phyloP scores from a whole-genome alignment of 2,888 invertebrate genomes.

The Pyrrhopygopsis socrates region DNA sequence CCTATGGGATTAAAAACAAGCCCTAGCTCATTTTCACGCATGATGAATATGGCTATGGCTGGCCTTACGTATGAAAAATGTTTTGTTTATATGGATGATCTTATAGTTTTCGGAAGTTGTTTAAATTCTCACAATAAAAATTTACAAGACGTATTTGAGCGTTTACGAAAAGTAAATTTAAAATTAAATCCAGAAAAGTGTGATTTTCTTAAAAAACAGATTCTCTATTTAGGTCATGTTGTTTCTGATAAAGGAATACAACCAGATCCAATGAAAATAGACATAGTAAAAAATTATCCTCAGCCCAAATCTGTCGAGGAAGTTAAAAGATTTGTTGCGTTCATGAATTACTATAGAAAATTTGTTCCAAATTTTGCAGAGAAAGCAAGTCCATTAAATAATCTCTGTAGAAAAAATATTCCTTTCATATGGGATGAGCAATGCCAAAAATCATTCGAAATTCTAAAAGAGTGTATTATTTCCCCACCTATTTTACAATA shows the following conservation, averaged over 20 bases:
- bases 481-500: constrained; percentile 58
- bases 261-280: constrained; percentile 56
- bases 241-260: constrained; percentile 45
- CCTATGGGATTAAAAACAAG: too few relatives aligned
- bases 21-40: constrained; percentile 45
- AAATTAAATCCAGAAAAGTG: constrained; percentile 40
- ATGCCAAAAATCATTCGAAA: constrained; percentile 54
- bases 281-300: constrained; percentile 54
- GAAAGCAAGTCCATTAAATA: constrained; percentile 52
- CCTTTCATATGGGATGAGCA: constrained; percentile 43
- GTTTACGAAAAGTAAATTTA: constrained; percentile 37
- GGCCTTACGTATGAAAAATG: constrained; percentile 45
- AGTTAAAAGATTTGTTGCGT: too few relatives aligned
- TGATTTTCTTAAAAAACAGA: constrained; percentile 37
- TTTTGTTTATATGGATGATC: constrained; percentile 49
- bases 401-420: constrained; percentile 53
- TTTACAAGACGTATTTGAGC: constrained; percentile 30
- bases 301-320: constrained; percentile 45
- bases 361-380: constrained; percentile 32
- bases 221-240: constrained; percentile 59
- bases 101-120: constrained; percentile 33
- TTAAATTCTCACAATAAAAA: constrained; percentile 48
- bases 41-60: constrained; percentile 56
- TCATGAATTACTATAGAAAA: too few relatives aligned
- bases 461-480: constrained; percentile 36